phyloP scores from a whole-genome alignment of 2,797 vertebrate species.

The Thalassophryne amazonica region DNA sequence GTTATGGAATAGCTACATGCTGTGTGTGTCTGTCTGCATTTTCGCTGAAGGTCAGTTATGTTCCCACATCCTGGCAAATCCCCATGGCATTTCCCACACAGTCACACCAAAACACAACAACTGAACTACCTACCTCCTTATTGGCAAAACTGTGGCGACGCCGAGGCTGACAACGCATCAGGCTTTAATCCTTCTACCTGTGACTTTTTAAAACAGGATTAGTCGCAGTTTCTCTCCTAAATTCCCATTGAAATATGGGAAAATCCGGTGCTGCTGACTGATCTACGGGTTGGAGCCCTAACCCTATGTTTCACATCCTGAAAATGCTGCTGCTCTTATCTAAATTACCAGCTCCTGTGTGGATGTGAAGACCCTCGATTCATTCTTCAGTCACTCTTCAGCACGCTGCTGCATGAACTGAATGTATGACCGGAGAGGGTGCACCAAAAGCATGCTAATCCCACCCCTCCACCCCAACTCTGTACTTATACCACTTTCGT shows the following conservation, averaged over 20 bases:
- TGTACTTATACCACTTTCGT: slow-evolving; percentile 1
- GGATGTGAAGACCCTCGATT: slow-evolving; percentile 40
- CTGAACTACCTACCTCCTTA: slow-evolving; percentile 12
- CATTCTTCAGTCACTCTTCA: slow-evolving; percentile 3
- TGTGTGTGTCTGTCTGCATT: slow-evolving; percentile 9
- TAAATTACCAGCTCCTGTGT: slow-evolving; percentile 70
- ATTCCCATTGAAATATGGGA: slow-evolving; percentile 48
- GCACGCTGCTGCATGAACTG: slow-evolving; percentile 18
- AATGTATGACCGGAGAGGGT: slow-evolving; percentile 2
- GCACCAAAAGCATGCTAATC: slow-evolving; percentile 12
- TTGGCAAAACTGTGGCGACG: slow-evolving; percentile 44
- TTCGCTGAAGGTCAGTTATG: slow-evolving; percentile 51
- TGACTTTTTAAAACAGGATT: slow-evolving; percentile 78
- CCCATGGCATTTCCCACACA: slow-evolving; percentile 29
- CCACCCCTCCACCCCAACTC: neutral
- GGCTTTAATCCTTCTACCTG: slow-evolving; percentile 72
- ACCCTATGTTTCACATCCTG: slow-evolving; percentile 61
- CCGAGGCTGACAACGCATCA: slow-evolving; percentile 57
- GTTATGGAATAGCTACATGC: slow-evolving; percentile 46
- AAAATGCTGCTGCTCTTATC: slow-evolving; percentile 69
- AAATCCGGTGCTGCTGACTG: slow-evolving; percentile 55
- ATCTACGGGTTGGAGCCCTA: slow-evolving; percentile 42
- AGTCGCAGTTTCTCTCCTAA: slow-evolving; percentile 63
- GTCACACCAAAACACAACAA: slow-evolving; percentile 23
- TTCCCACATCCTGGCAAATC: slow-evolving; percentile 38